Base-by-base conservation (phyloP, 35 echinoderm and acorn worm genomes). In the Apostichopus japonicus region DNA sequence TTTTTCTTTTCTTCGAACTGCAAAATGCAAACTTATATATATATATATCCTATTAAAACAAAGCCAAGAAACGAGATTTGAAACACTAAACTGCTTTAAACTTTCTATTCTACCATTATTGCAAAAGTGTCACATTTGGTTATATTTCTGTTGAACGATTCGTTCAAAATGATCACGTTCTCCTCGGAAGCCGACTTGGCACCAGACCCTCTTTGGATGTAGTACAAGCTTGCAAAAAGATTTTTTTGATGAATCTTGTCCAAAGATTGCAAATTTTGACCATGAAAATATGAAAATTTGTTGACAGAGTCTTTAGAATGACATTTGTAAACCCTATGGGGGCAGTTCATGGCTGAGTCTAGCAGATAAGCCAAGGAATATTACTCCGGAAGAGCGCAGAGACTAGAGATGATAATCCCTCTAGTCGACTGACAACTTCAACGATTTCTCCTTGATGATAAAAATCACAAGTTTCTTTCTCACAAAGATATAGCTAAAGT, bases 281-380 rank as follows among this genome's bases (percentile, higher is more conserved):
- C 81, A 84, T 84, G 81, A 84, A 84, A 84, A 84, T 84, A 84
- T 84, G 81, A 84, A 84, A 84, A 57, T 84, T 84, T 84, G 54
- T 84, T 84, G 81, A 84, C 81, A 84, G 81, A 84, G 56, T 84
- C 81, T 84, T 84, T 15, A 84, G 81, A 84, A 23, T 84, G 81
- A 84, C 81, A 84, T 84, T 84, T 84, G 54, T n/a, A 84, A 84
- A 84, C 81, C 81, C 81, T 84, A 84, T 84, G 81, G 81, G 81
- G 81, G 81, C 81, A 84, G 81, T 84, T 84, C 81, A 84, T 58
- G 81, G 81, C 57, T 55, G 57, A 55, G 81, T 84, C 81, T 58
- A 57, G 81, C 81, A 58, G 81, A n/a, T 57, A 57, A 23, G 53
- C 19, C 3, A 17, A 24, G 17, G 81, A 58, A 84, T 57, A 55